Evolutionary conservation across 1,140 invertebrate species (phyloP).

Genomic region (Batillaria attramentaria): DNA sequence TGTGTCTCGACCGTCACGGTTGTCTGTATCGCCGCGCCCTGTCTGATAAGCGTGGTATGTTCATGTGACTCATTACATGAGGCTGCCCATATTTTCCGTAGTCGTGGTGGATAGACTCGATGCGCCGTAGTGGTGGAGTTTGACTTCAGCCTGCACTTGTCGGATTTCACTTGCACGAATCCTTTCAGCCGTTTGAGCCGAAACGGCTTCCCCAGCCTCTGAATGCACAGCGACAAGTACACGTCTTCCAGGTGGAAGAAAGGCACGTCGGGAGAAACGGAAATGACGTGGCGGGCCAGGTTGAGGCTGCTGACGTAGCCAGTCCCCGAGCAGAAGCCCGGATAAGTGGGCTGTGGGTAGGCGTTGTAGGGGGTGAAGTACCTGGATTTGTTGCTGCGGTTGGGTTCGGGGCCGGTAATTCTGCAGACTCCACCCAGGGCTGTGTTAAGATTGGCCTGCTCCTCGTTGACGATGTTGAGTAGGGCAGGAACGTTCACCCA

Average conservation of each 20-base stretch:
- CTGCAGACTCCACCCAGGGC: constrained; percentile 41
- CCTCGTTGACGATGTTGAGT: constrained; percentile 25
- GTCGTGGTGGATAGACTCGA: constrained; percentile 1
- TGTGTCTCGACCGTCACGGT: no score
- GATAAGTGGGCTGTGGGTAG: constrained; percentile 67
- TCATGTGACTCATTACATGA: no score
- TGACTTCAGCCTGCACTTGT: constrained; percentile 31
- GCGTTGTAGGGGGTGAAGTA: constrained; percentile 66
- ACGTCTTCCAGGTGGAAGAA: constrained; percentile 72
- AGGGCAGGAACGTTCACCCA: constrained; percentile 67
- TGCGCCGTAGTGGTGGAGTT: constrained; percentile 33
- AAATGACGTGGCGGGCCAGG: constrained; percentile 63
- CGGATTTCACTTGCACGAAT: constrained; percentile 26
- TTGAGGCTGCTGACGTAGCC: constrained; percentile 68
- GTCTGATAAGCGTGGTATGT: no score
- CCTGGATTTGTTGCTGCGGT: constrained; percentile 67
- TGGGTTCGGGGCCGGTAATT: constrained; percentile 31
- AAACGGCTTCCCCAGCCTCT: constrained; percentile 36
- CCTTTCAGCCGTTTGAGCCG: constrained; percentile 30
- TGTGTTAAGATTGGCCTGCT: constrained; percentile 17
- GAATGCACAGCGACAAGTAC: constrained; percentile 64
- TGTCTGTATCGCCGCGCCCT: no score
- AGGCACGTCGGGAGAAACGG: constrained; percentile 58
- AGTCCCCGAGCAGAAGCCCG: constrained; percentile 71
- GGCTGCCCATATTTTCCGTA: constrained; percentile 38